Percentiles rank a stretch among this genome's conserved stretches.
Evolutionary conservation across 2,113 vertebrate species (phyloP).

Genomic region (Callipepla californica): DNA sequence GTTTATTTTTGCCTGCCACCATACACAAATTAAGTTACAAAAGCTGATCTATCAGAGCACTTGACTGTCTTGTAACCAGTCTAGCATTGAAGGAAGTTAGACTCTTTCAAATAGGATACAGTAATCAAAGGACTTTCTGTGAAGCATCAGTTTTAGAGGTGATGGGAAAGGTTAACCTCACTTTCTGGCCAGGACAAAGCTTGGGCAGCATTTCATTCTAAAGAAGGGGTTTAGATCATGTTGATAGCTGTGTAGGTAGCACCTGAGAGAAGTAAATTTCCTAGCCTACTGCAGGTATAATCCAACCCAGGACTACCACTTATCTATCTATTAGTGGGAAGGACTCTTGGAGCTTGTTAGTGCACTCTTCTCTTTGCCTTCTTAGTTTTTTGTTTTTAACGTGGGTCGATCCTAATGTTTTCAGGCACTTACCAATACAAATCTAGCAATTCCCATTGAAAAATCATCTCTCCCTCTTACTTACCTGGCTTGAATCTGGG

Average conservation of each 20-base stretch:
- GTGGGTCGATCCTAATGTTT: background rate
- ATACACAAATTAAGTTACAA: background rate
- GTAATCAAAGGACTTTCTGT: background rate
- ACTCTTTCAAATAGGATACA: background rate
- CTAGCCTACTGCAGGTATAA: no score
- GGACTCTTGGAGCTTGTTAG: background rate
- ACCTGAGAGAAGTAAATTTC: background rate
- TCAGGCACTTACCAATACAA: background rate
- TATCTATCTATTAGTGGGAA: background rate
- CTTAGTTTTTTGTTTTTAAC: no score
- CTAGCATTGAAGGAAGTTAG: background rate
- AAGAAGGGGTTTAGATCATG: background rate
- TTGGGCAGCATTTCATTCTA: background rate
- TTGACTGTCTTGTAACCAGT: background rate
- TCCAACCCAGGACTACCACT: background rate
- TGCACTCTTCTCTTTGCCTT: background rate
- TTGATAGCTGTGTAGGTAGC: background rate
- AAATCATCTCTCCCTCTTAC: background rate
- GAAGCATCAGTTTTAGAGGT: background rate
- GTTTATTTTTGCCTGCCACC: background rate
- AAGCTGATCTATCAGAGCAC: background rate
- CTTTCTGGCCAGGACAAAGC: background rate
- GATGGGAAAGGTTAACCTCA: background rate
- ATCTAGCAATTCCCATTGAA: background rate
- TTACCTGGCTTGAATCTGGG: background rate